These are phyloP conservation scores for Dermatemys mawii DNA, from an alignment of 2,113 vertebrate genomes.

Conservation along the genomic window DNA sequence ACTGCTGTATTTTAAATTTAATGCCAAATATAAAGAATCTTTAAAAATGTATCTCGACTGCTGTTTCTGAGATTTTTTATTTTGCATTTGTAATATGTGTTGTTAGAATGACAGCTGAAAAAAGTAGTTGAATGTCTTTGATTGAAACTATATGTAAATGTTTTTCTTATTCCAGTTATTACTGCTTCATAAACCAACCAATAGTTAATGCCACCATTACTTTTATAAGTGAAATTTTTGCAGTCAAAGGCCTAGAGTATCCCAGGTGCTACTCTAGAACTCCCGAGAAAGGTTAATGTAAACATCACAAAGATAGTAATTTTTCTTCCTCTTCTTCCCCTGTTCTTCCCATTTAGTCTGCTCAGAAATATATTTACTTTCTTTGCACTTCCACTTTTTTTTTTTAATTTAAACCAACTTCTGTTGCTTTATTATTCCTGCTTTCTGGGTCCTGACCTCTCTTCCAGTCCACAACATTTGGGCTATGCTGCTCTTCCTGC, in stretches of 20 bases:
- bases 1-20: not conserved
- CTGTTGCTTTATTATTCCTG: not conserved
- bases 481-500: not conserved
- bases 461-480: not conserved
- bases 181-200: not conserved
- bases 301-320: not conserved
- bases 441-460: not conserved
- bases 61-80: not conserved
- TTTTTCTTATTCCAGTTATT: not conserved
- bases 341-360: not conserved
- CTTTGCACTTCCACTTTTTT: not conserved
- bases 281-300: not conserved
- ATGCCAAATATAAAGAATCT: not conserved
- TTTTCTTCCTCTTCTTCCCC: not conserved
- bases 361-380: not conserved
- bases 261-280: not conserved
- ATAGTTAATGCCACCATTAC: not conserved
- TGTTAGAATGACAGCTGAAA: not conserved
- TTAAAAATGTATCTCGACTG: not conserved
- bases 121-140: not conserved
- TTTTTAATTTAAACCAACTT: rapidly evolving
- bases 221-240: not conserved
- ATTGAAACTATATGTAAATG: not conserved
- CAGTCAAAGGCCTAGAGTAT: not conserved
- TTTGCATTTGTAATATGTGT: not conserved